These are phyloP conservation scores for Euglossa dilemma DNA, from an alignment of 1,140 invertebrate genomes.

Conservation along the genomic window DNA sequence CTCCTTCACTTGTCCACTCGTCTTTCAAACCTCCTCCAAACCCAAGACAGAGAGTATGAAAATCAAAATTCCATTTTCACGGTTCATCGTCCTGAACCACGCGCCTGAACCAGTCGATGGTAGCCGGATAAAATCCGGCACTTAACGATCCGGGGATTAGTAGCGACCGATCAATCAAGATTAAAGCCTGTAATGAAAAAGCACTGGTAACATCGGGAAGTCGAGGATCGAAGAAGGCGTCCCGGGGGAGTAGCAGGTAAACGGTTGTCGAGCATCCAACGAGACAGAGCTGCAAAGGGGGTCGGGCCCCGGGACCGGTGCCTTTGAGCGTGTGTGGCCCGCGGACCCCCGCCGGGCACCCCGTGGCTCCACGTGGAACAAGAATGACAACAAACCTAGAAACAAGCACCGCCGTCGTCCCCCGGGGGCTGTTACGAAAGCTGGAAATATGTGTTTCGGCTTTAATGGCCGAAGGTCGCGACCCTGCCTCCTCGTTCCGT, in stretches of 20 bases:
- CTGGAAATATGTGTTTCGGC: constrained; percentile 54
- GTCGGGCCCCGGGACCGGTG: constrained; percentile 47
- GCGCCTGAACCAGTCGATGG: neutral
- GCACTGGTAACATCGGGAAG: neutral
- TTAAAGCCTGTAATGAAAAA: constrained; percentile 45
- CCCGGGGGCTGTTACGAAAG: constrained; percentile 30
- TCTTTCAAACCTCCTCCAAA: too few species aligned
- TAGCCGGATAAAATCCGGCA: constrained; percentile 1
- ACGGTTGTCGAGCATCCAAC: neutral
- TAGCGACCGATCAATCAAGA: constrained; percentile 52
- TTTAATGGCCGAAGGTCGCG: constrained; percentile 54
- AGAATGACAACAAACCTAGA: constrained; percentile 73
- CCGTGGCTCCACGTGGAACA: constrained; percentile 66
- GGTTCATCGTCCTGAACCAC: neutral
- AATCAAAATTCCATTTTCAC: neutral
- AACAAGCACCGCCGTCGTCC: constrained; percentile 61
- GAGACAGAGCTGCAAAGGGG: neutral
- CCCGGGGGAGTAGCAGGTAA: neutral
- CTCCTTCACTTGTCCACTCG: too few species aligned
- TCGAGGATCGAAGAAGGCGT: neutral
- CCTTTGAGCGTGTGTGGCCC: constrained; percentile 73
- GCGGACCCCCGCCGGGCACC: constrained; percentile 63
- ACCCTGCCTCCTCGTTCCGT: constrained; percentile 19
- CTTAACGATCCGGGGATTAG: neutral
- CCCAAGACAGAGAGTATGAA: too few species aligned